A percentile compares a stretch with the other conserved stretches of the same genome.
Conservation (phyloP, 2,888 invertebrate species). For the Thymelicus sylvestris region DNA sequence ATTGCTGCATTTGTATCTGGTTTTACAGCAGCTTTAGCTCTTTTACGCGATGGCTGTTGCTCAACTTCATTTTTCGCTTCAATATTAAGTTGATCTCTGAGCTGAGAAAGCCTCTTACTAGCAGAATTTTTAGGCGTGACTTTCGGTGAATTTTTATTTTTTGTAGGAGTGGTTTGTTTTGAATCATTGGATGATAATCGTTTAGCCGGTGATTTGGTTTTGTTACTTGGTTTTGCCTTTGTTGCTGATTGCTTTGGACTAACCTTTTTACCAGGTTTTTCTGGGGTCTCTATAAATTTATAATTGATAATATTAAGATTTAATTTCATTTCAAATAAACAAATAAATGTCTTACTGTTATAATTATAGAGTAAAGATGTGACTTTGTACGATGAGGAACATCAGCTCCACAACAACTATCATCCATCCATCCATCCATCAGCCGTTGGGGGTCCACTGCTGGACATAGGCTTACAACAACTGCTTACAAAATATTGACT, state of each 20-base stretch:
- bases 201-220: constrained; percentile 19
- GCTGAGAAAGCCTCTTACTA: constrained; percentile 59
- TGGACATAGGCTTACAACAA: too few relatives aligned
- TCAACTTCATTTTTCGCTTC: constrained; percentile 53
- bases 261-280: constrained; percentile 43
- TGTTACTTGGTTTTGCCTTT: constrained; percentile 32
- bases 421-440: too few relatives aligned
- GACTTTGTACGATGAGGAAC: too few relatives aligned
- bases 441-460: too few relatives aligned
- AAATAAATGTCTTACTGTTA: constrained; percentile 2
- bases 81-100: constrained; percentile 57
- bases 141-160: constrained; percentile 43
- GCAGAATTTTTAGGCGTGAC: constrained; percentile 62
- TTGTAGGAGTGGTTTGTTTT: constrained; percentile 45
- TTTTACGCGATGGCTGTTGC: constrained; percentile 36
- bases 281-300: constrained; percentile 44
- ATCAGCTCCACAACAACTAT: too few relatives aligned
- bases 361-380: too few relatives aligned
- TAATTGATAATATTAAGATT: constrained; percentile 6
- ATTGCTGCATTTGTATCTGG: constrained; percentile 7
- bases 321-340: too few relatives aligned
- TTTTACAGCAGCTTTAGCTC: constrained; percentile 10
- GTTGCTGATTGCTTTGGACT: constrained; percentile 25
- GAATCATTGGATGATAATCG: constrained; percentile 39
- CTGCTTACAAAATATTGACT: too few relatives aligned